These are phyloP conservation scores for Bovichtus variegatus DNA, from an alignment of 2,797 vertebrate species.

Conservation along the genomic window DNA sequence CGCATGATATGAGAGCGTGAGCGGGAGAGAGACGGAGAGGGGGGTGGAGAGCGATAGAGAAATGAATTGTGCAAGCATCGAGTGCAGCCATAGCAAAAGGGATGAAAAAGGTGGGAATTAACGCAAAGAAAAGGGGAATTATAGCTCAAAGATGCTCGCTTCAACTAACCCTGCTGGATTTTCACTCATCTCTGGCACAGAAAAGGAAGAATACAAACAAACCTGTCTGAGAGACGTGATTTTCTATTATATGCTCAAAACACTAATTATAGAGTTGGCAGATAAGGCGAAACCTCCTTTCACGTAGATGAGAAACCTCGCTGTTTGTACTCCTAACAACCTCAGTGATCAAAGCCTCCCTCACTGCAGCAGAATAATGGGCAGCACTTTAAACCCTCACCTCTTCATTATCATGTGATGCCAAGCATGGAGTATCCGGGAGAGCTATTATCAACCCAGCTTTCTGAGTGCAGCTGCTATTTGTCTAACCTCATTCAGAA, in stretches of 20 bases:
- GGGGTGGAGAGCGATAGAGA: background rate
- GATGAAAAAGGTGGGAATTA: slow-evolving; percentile 14
- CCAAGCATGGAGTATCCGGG: slow-evolving; percentile 57
- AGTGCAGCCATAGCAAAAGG: slow-evolving; percentile 13
- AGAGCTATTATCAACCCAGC: slow-evolving; percentile 59
- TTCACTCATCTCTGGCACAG: slow-evolving; percentile 8
- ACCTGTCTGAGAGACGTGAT: slow-evolving; percentile 24
- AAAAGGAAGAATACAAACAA: slow-evolving; percentile 23
- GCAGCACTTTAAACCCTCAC: slow-evolving; percentile 66
- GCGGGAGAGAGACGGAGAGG: no score
- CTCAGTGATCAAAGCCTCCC: slow-evolving; percentile 64
- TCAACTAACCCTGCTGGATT: background rate
- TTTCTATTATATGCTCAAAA: slow-evolving; percentile 13
- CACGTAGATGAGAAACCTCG: slow-evolving; percentile 36
- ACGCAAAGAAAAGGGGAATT: slow-evolving; percentile 24
- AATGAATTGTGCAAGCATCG: background rate
- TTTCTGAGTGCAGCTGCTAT: slow-evolving; percentile 57
- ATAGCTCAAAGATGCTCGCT: slow-evolving; percentile 12
- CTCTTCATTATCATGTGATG: slow-evolving; percentile 73
- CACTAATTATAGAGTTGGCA: slow-evolving; percentile 42
- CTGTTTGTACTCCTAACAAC: slow-evolving; percentile 48
- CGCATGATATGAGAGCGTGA: background rate
- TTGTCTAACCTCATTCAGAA: slow-evolving; percentile 59
- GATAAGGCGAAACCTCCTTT: slow-evolving; percentile 33
- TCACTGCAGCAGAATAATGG: slow-evolving; percentile 57